Evolutionary conservation across 2,797 vertebrate species (phyloP).

Genomic region (Rachycentron canadum): DNA sequence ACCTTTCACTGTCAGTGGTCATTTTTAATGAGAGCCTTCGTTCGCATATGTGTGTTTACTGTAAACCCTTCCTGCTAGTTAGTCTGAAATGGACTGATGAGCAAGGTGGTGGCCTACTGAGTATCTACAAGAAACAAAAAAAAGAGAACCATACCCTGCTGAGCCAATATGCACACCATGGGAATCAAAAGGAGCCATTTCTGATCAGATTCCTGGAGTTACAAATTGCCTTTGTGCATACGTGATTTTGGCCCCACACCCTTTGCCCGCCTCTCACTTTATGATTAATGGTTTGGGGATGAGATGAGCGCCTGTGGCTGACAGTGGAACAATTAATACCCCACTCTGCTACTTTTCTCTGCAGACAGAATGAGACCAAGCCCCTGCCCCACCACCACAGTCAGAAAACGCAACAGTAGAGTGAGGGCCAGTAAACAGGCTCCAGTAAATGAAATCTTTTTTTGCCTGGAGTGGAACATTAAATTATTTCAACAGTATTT

Average conservation of each 20-base stretch:
- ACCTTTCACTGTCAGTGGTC: conserved; percentile 40
- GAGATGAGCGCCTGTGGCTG: conserved; percentile 53
- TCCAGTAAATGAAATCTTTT: conserved; percentile 62
- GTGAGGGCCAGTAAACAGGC: conserved; percentile 44
- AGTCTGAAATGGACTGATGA: conserved; percentile 45
- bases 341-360: conserved; percentile 40
- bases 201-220: conserved; percentile 32
- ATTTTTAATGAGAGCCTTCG: conserved; percentile 54
- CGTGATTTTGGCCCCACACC: conserved; percentile 47
- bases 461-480: conserved; percentile 24
- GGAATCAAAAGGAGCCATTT: conserved; percentile 26
- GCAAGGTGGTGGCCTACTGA: conserved; percentile 20
- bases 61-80: conserved; percentile 49
- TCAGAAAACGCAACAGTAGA: conserved; percentile 40
- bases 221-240: conserved; percentile 60
- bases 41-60: conserved; percentile 55
- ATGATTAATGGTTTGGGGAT: conserved; percentile 65
- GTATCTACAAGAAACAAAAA: conserved; percentile 6
- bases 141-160: neutral
- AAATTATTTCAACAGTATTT: conserved; percentile 39
- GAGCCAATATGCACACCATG: neutral
- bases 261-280: conserved; percentile 40
- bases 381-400: conserved; percentile 7
- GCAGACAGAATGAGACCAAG: conserved; percentile 47
- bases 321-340: conserved; percentile 68